A percentile compares a stretch with the other conserved stretches of the same genome.
phyloP scores from a whole-genome alignment of 1,140 invertebrate genomes.

The Drosophila funebris region DNA sequence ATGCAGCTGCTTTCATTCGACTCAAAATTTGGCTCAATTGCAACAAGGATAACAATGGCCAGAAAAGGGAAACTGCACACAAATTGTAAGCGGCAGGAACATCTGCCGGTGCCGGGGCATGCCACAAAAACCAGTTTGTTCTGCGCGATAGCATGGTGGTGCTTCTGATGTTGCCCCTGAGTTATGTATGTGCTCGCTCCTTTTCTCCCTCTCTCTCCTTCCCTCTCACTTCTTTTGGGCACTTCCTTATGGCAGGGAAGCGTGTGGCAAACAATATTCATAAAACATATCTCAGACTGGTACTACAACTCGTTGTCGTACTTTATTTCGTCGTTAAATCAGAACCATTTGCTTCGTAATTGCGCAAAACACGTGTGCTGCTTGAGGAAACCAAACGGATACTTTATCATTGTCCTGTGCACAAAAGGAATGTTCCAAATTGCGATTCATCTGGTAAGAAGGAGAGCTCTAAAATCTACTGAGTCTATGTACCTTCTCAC shows the following conservation, averaged over 20 bases:
- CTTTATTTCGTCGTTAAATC: conserved; percentile 20
- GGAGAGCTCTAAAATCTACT: not conserved
- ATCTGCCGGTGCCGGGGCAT: conserved; percentile 43
- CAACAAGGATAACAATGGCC: conserved; percentile 41
- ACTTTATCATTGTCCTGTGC: conserved; percentile 20
- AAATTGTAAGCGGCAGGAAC: conserved; percentile 26
- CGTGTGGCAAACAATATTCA: conserved; percentile 39
- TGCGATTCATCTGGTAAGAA: not conserved
- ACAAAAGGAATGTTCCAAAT: not conserved
- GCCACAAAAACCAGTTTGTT: conserved; percentile 57
- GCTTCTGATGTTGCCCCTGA: not conserved
- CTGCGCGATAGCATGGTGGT: conserved; percentile 6
- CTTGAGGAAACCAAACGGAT: conserved; percentile 4
- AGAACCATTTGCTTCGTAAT: conserved; percentile 16
- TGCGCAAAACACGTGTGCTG: conserved; percentile 19
- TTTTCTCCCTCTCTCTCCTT: not conserved
- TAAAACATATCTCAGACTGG: conserved; percentile 14
- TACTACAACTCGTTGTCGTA: not conserved
- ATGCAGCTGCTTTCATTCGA: conserved; percentile 13
- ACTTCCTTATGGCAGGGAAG: not conserved
- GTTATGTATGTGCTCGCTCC: not conserved
- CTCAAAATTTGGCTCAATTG: conserved; percentile 24
- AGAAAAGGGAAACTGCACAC: conserved; percentile 18
- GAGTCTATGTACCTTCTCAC: not conserved
- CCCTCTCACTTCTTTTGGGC: not conserved